Evolutionary conservation across 2,113 vertebrate genomes (phyloP), one percentile per base, ranked within the genome.

Genomic region (Noctilio leporinus): DNA sequence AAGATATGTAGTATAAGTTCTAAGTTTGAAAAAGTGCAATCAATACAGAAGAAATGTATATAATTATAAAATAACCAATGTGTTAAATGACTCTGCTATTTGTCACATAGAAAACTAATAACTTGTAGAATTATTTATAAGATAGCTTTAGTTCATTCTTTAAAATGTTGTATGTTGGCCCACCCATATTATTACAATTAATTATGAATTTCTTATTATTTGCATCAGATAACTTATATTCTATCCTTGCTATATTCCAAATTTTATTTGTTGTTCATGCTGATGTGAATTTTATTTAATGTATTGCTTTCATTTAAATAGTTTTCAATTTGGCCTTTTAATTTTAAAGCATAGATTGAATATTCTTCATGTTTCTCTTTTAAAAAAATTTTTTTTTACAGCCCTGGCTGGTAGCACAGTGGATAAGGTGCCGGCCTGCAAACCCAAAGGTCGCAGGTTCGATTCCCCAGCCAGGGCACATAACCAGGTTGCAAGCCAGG

Each of bases 301-400:
- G 24, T 86, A 35, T 84, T 85, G 9, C 59, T 75, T 75, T 62
- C 28, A 75, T 43, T 83, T 77, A 75, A 67, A 28, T 91, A 83
- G 40, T 73, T 91, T 96, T 83, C 51, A 53, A 49, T 77, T 94
- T 33, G 17, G 4, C 43, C 59, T 30, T 93, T 81, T 72, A 83
- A 62, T 93, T 97, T 91, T 92, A 86, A 96, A 67, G 40, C 3
- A 26, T 70, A 78, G n/a, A 4, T 86, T 93, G 91, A 73, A 24
- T 96, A 94, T 53, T 40, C 19, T 89, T 64, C 11, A 73, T 43
- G 5, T 86, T 78, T 95, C 86, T 95, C 15, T 93, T 65, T 76
- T n/a, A n/a, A n/a, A n/a, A n/a, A n/a, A n/a, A n/a, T n/a, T n/a
- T n/a, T n/a, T n/a, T n/a, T n/a, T n/a, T n/a, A n/a, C n/a, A n/a